Percentiles rank a stretch among this genome's conserved stretches.
phyloP scores from a whole-genome alignment of 1,140 invertebrate species.

The Ceratina calcarata region DNA sequence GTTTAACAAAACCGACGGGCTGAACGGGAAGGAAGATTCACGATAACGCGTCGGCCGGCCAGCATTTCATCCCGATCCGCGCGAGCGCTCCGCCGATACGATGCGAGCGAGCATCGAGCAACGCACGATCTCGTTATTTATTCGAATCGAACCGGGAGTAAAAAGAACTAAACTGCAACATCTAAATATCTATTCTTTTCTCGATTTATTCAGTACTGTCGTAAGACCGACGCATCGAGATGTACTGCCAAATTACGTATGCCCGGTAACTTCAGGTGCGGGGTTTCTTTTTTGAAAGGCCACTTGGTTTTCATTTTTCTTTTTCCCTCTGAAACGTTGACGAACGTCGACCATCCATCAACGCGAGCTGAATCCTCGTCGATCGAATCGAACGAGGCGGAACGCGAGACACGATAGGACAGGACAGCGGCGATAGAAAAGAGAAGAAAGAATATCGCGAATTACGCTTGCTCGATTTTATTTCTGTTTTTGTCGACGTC shows the following conservation, averaged over 20 bases:
- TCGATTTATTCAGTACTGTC: too few species aligned
- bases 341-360: slow-evolving; percentile 16
- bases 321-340: neutral
- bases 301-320: neutral
- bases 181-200: too few species aligned
- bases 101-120: neutral
- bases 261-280: too few species aligned
- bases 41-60: slow-evolving; percentile 1
- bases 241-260: too few species aligned
- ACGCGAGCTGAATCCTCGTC: slow-evolving; percentile 7
- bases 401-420: too few species aligned
- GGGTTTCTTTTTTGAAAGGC: too few species aligned
- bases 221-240: too few species aligned
- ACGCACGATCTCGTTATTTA: neutral
- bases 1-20: neutral
- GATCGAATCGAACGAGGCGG: neutral
- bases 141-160: neutral
- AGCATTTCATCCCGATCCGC: neutral
- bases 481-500: slow-evolving; percentile 17
- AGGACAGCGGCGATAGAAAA: too few species aligned
- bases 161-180: neutral
- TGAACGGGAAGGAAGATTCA: slow-evolving; percentile 9
- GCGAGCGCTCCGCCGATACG: neutral
- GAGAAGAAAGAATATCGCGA: slow-evolving; percentile 24
- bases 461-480: slow-evolving; percentile 35